Evolutionary conservation across 2,797 vertebrate species (phyloP).

Genomic region (Microtus agrestis): DNA sequence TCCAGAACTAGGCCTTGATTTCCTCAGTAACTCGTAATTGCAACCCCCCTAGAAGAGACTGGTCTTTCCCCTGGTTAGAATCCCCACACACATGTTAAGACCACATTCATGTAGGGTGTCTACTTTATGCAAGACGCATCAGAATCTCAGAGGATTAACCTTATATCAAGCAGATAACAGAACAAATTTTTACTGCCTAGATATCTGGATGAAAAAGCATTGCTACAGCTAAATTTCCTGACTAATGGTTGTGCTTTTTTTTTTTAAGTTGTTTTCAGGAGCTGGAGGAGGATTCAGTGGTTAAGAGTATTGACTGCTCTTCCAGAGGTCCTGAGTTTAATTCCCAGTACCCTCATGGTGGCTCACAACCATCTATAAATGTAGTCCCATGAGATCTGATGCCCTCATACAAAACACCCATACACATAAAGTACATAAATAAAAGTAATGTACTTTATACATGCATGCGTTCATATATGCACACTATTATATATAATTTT

Average conservation of each 20-base stretch:
- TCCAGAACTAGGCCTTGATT: background rate
- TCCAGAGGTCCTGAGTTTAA: background rate
- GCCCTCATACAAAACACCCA: background rate
- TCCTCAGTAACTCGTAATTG: conserved; percentile 55
- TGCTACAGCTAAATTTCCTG: background rate
- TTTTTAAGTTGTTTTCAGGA: background rate
- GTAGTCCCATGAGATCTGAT: background rate
- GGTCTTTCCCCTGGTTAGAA: conserved; percentile 30
- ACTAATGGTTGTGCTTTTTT: conserved; percentile 34
- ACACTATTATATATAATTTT: background rate
- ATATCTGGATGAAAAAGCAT: conserved; percentile 25
- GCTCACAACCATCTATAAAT: background rate
- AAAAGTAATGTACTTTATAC: conserved; percentile 37
- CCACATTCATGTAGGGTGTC: background rate
- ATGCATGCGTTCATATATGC: background rate
- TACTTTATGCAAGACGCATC: background rate
- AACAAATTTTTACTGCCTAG: conserved; percentile 37
- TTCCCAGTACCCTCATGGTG: background rate
- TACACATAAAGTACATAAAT: background rate
- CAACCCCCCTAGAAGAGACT: conserved; percentile 38
- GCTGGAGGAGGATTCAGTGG: background rate
- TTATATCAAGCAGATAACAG: conserved; percentile 6
- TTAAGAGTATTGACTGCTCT: background rate
- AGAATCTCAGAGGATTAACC: conserved; percentile 17
- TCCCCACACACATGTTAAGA: background rate